These are phyloP conservation scores for Paracanthobrama guichenoti DNA, from an alignment of 2,113 vertebrate species.

Conservation along the genomic window DNA sequence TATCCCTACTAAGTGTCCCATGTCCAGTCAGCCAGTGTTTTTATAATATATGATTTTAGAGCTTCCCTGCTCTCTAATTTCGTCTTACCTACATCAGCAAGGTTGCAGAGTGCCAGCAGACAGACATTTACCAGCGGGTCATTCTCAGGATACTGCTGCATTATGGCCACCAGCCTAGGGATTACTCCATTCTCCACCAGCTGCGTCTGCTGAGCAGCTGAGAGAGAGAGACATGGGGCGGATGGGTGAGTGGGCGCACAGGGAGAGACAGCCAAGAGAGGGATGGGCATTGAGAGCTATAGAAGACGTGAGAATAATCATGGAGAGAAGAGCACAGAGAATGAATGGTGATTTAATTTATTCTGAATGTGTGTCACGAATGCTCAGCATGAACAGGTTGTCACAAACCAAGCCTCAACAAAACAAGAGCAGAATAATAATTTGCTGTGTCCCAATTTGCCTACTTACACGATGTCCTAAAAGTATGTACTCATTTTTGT, in stretches of 20 bases:
- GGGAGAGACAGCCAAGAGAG: background rate
- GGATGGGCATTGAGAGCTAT: background rate
- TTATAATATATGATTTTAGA: background rate
- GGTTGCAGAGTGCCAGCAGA: conserved; percentile 84
- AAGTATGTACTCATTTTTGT: no score
- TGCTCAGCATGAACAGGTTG: conserved; percentile 2
- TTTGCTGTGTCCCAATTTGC: no score
- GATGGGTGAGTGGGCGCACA: background rate
- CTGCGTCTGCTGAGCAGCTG: conserved; percentile 84
- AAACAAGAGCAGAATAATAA: background rate
- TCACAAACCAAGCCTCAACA: background rate
- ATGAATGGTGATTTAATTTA: background rate
- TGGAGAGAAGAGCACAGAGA: background rate
- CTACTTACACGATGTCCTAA: no score
- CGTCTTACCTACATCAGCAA: conserved; percentile 83
- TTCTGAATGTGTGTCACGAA: conserved; percentile 23
- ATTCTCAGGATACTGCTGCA: conserved; percentile 80
- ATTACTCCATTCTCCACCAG: conserved; percentile 82
- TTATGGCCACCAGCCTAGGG: conserved; percentile 79
- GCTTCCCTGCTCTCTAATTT: background rate
- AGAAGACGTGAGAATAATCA: conserved; percentile 6
- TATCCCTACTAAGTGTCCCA: background rate
- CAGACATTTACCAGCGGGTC: conserved; percentile 84
- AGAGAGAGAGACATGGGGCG: background rate
- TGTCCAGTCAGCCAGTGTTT: background rate